These are phyloP conservation scores for Microchirus variegatus DNA, from an alignment of 2,797 vertebrate genomes.

Conservation along the genomic window DNA sequence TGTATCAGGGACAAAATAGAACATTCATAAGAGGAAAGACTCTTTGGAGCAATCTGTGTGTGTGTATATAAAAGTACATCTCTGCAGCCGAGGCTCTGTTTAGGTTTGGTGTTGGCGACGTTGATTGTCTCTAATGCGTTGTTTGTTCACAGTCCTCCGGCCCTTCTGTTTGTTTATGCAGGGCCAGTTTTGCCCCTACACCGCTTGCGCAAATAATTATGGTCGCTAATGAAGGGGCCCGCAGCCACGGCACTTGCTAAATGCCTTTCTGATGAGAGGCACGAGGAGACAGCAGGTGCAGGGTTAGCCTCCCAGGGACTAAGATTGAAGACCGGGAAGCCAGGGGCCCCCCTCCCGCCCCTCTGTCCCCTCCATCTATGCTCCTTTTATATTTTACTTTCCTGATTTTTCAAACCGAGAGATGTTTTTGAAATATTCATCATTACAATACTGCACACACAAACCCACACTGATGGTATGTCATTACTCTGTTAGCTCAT, in stretches of 20 bases:
- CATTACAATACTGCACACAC: conserved; percentile 7
- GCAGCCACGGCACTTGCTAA: conserved; percentile 94
- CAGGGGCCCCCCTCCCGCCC: conserved; percentile 45
- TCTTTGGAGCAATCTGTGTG: neutral
- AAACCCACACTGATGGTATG: conserved; percentile 9
- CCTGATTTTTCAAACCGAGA: neutral
- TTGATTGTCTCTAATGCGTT: conserved; percentile 79
- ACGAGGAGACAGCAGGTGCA: conserved; percentile 97
- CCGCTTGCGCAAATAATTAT: conserved; percentile 99
- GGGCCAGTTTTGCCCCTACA: conserved; percentile 97
- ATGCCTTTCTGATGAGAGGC: conserved; percentile 99
- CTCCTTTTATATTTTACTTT: conserved; percentile 1
- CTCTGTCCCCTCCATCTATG: conserved; percentile 53
- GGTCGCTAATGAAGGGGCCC: conserved; percentile 98
- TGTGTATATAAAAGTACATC: conserved; percentile 22
- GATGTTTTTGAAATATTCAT: neutral
- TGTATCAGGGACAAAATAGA: too few species aligned
- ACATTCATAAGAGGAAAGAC: too few species aligned
- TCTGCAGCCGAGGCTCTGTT: conserved; percentile 36
- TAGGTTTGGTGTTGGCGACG: conserved; percentile 46
- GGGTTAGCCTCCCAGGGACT: conserved; percentile 98
- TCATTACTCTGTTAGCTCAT: conserved; percentile 6
- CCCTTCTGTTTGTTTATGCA: conserved; percentile 99
- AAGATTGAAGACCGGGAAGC: conserved; percentile 93
- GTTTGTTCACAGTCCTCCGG: conserved; percentile 87